Evolutionary conservation across 2,113 vertebrate species (phyloP), one percentile per base, ranked within the genome.

Genomic region (Hiodon tergisus): DNA sequence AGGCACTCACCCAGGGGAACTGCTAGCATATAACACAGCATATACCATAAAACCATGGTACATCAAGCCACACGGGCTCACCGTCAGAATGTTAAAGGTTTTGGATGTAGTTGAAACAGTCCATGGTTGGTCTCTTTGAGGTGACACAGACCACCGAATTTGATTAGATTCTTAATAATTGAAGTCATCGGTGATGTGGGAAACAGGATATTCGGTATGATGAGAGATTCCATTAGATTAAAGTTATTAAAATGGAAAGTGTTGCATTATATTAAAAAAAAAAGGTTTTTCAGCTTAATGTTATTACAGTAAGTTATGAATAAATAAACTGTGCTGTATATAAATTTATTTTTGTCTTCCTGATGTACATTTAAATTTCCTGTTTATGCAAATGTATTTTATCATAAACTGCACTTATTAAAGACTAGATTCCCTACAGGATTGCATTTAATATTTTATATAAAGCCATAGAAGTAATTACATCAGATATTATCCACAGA

Each of bases 391-490:
- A 87, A 88, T 87, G 85, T 62, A 76, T 11, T 1, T 67, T 4
- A 17, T 78, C 79, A 69, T 57, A 14, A 78, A 61, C 68, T 9
- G 62, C 69, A 81, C 83, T 86, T 78, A 83, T 80, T 77, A 76
- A 76, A 79, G 63, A 77, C 80, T 76, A 76, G 72, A 84, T 79
- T 63, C 83, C 83, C 81, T 58, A 80, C 74, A 84, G 83, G 79
- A 76, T 82, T 78, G 71, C 73, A 78, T 83, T 86, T 83, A 86
- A 87, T 89, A 86, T 84, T 86, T 85, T 17, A 87, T 85, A 81
- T 65, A 52, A 78, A 80, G 81, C 81, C 78, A 78, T 77, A 75
- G 68, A 76, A 70, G 75, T 73, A 76, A 84, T 87, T 82, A 80
- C 71, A 76, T 71, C 67, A 82, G 81, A 84, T 84, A 81, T 79